These are phyloP conservation scores for Geophilus truncorum DNA, from an alignment of 2,888 invertebrate species.

Conservation along the genomic window DNA sequence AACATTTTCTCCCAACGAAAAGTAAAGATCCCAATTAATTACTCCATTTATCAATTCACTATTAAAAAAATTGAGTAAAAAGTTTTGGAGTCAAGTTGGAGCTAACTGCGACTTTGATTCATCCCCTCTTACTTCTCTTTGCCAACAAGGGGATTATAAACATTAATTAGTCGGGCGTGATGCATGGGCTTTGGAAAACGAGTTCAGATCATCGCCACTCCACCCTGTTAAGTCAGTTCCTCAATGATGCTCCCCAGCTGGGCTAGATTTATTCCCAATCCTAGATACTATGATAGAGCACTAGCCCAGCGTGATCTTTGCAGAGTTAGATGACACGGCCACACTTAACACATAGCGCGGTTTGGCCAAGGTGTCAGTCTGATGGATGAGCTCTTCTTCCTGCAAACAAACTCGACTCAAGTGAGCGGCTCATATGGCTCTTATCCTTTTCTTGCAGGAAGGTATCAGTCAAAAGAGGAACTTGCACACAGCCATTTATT, in stretches of 20 bases:
- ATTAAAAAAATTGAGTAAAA: neutral
- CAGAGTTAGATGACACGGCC: neutral
- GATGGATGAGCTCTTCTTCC: neutral
- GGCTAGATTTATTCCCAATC: neutral
- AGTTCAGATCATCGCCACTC: neutral
- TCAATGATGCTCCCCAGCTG: neutral
- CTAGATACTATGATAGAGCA: neutral
- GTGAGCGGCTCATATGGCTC: neutral
- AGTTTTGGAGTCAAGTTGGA: neutral
- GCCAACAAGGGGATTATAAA: slow-evolving; percentile 21
- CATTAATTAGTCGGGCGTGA: slow-evolving; percentile 14
- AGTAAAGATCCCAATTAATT: neutral
- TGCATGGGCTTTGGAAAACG: neutral
- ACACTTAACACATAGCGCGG: slow-evolving; percentile 6
- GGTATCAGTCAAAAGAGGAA: neutral
- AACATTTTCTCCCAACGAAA: neutral
- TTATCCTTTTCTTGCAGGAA: slow-evolving; percentile 14
- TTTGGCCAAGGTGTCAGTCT: neutral
- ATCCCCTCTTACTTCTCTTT: neutral
- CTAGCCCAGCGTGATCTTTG: slow-evolving; percentile 8
- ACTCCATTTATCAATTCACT: neutral
- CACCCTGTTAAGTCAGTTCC: neutral
- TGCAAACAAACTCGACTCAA: neutral
- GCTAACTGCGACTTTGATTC: slow-evolving; percentile 10
- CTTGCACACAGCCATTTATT: neutral